Base-by-base conservation (phyloP, 2,888 invertebrate species). In the Tachina lurida region DNA sequence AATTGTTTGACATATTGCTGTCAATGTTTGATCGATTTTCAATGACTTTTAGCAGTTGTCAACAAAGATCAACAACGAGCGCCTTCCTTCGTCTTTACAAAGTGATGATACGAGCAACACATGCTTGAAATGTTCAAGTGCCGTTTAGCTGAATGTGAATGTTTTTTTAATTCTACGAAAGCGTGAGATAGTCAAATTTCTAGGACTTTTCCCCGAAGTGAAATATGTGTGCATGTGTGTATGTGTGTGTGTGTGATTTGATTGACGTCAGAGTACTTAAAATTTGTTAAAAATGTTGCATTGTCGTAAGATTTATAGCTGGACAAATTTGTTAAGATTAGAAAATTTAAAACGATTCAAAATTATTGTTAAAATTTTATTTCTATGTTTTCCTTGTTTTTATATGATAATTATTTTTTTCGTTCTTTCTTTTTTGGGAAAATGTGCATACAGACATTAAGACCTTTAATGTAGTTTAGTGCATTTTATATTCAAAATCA, bases 1-100 rank as follows among this genome's bases (percentile, higher is more conserved):
- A 86, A 86, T 85, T 78, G 68, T 65, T 79, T 86, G 86, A 86
- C 86, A 86, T 86, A 86, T 86, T 83, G 62, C 83, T 86, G 86
- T 86, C 86, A 86, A 83, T 79, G 67, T 86, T 76, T 86, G 83
- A 83, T 86, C 60, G 86, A 86, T 80, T 76, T 56, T 80, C 73
- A 67, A 73, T 84, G 83, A 84, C 67, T 83, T 86, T 83, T 67
- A 83, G 56, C 86, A 86, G 83, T 86, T 86, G 86, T 80, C 83
- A 73, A 39, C 79, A 43, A 39, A 83, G 76, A 80, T 86, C 86
- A 83, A 80, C 71, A 79, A 41, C 49, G 73, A 74, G 62, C 62
- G 31, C 12, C 10, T 41, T 60, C 31, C 7, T 31, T 49, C 49
- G 49, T 60, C 52, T 49, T 49, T 49, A 73, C 63, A 65, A 17